Evolutionary conservation across 2,888 invertebrate species (phyloP).

Genomic region (Brachyptera putata): DNA sequence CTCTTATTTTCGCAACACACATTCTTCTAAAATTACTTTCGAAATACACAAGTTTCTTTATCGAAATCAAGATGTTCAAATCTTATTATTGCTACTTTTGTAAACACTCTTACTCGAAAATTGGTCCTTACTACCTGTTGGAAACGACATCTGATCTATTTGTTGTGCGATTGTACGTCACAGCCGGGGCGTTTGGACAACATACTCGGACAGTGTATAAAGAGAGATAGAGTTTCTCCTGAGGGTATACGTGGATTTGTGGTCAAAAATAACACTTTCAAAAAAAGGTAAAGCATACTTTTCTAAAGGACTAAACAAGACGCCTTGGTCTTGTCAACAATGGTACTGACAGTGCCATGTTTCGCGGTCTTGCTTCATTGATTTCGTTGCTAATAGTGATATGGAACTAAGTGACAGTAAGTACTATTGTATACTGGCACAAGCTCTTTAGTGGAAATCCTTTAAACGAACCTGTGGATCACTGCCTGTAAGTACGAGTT

Average conservation of each 20-base stretch:
- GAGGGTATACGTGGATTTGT: background rate
- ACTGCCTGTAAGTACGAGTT: too few species aligned
- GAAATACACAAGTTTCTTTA: background rate
- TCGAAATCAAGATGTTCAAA: background rate
- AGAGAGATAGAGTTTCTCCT: too few species aligned
- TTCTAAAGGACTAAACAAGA: background rate
- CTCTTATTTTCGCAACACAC: too few species aligned
- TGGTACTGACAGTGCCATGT: conserved; percentile 3
- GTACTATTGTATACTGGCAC: too few species aligned
- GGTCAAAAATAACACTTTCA: conserved; percentile 17
- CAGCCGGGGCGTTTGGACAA: conserved; percentile 14
- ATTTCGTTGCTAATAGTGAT: conserved; percentile 5
- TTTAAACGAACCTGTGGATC: too few species aligned
- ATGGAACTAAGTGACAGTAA: conserved; percentile 23
- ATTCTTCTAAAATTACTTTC: background rate
- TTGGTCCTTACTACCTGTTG: background rate
- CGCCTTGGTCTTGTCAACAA: conserved; percentile 7
- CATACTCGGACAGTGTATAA: too few species aligned
- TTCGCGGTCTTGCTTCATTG: conserved; percentile 12
- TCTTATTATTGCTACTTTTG: background rate
- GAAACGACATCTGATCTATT: conserved; percentile 8
- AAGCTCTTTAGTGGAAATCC: too few species aligned
- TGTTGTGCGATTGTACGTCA: conserved; percentile 3
- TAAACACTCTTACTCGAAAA: background rate
- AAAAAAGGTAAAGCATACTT: background rate